Base-by-base conservation (phyloP, 2,113 vertebrate species). In the Abramis brama region DNA sequence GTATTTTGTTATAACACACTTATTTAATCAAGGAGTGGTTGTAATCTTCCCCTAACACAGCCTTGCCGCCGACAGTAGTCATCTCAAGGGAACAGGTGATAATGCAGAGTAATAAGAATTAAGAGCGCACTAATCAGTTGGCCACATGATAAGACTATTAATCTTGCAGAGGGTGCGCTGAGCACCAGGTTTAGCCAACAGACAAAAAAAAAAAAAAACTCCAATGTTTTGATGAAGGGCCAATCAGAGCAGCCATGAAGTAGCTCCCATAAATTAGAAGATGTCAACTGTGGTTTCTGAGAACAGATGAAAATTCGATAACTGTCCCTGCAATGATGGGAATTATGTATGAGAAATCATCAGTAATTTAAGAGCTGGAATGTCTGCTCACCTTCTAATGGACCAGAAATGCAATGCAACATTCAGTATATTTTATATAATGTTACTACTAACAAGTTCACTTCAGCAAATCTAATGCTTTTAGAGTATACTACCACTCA, bases 101-200 rank as follows among this genome's bases (percentile, higher is more conserved):
- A 94, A 94, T 93, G 93, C 93, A 89, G 91, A 93, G 92, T 95
- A 94, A 95, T 95, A 94, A 93, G 93, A 91, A 93, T 94, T 94
- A 94, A 94, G 93, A 94, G 91, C 91, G 91, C 93, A 93, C 93
- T 94, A 95, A 95, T 94, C 93, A 94, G 94, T 93, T 90, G 92
- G 92, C 92, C 90, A 91, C 93, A 93, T 92, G 92, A 93, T 94
- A 92, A 92, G 93, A 94, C 93, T 91, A 94, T 94, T 94, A 94
- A 95, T 94, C 92, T 93, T 87, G 80, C 89, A 86, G 86, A 91
- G 89, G 91, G 86, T 90, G 89, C 82, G 86, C 89, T 90, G 87
- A 91, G 59, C 90, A 86, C 89, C 86, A 59, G 87, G 79, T 85
- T 91, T 92, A 91, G 89, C 91, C 88, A 89, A 80, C 33, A 84